Evolutionary conservation across 2,797 vertebrate species (phyloP).

Genomic region (Remorina albescens): DNA sequence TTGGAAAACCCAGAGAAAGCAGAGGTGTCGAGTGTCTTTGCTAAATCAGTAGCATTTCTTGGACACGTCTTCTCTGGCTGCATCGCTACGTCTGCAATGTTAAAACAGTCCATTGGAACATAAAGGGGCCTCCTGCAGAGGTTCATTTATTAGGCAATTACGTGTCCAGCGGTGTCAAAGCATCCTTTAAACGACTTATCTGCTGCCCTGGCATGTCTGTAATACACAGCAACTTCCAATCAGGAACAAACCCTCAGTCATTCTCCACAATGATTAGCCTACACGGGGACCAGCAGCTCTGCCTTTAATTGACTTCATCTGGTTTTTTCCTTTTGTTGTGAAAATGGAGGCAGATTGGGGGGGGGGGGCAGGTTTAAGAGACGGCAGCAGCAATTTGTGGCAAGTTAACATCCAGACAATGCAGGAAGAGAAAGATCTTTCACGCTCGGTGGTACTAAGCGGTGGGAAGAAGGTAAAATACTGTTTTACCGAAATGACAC

Average conservation of each 20-base stretch:
- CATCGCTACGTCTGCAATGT: neutral
- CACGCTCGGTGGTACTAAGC: too few species aligned
- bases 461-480: too few species aligned
- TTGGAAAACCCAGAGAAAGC: conserved; percentile 1
- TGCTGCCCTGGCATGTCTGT: conserved; percentile 19
- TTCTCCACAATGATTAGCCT: conserved; percentile 5
- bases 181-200: conserved; percentile 20
- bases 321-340: too few species aligned
- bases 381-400: too few species aligned
- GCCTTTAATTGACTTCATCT: too few species aligned
- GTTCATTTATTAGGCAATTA: conserved; percentile 45
- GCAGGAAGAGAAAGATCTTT: too few species aligned
- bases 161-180: conserved; percentile 35
- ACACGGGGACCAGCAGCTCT: too few species aligned
- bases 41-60: too few species aligned
- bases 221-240: neutral
- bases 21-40: too few species aligned
- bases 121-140: conserved; percentile 27
- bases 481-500: neutral
- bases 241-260: neutral
- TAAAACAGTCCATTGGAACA: conserved; percentile 33
- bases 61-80: neutral
- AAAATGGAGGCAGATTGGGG: too few species aligned
- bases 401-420: too few species aligned
- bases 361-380: too few species aligned